Evolutionary conservation across 53 echinoderm and acorn worm species (phyloP).

Genomic region (Patiria pectinifera): DNA sequence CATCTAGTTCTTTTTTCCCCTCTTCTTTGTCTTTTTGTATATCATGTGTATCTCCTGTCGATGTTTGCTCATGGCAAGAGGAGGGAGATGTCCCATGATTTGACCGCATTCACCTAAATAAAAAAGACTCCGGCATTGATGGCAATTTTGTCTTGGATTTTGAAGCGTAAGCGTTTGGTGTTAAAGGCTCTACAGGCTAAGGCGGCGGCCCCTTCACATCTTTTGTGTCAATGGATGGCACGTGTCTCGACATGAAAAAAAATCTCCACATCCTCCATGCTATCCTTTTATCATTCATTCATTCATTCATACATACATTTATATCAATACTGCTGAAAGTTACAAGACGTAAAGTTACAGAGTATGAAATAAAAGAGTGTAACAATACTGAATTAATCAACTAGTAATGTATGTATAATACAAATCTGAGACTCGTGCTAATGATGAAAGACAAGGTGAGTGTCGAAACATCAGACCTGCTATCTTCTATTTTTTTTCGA

Average conservation of each 20-base stretch:
- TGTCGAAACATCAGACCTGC: too few species aligned
- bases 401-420: too few species aligned
- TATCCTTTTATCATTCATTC: too few species aligned
- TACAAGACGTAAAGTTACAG: too few species aligned
- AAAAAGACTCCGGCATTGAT: conserved; percentile 32
- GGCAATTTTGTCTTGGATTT: conserved; percentile 63
- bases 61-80: conserved; percentile 11
- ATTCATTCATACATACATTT: too few species aligned
- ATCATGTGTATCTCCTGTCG: conserved; percentile 5
- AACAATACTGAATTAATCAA: too few species aligned
- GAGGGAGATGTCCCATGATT: conserved; percentile 6
- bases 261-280: neutral
- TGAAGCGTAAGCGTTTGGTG: conserved; percentile 29
- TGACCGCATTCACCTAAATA: conserved; percentile 36
- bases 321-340: too few species aligned
- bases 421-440: too few species aligned
- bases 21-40: neutral
- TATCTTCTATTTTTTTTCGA: too few species aligned
- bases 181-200: conserved; percentile 36
- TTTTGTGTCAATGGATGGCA: neutral
- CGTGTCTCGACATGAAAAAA: neutral
- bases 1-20: neutral
- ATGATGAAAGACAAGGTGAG: too few species aligned
- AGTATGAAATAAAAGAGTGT: too few species aligned
- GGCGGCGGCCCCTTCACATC: conserved; percentile 44